A percentile compares a stretch with the other conserved stretches of the same genome.
phyloP scores from a whole-genome alignment of 2,888 invertebrate species.

The Gryllus longicercus region DNA sequence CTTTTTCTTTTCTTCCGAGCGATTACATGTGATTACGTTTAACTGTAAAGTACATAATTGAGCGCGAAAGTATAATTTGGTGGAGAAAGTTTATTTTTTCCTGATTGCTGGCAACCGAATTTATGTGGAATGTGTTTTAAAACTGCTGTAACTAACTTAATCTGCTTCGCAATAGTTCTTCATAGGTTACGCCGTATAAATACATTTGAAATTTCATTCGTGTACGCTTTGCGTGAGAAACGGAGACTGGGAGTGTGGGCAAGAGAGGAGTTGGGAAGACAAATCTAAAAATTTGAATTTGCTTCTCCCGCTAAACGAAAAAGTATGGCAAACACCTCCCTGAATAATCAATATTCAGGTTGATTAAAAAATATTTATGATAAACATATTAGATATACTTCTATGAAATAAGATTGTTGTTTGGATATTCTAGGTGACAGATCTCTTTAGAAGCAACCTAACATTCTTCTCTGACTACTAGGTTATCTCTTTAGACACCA shows the following conservation, averaged over 20 bases:
- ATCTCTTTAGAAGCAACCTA: too few relatives aligned
- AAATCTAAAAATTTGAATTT: too few relatives aligned
- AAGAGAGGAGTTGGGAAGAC: too few relatives aligned
- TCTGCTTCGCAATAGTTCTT: neutral
- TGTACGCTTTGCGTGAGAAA: neutral
- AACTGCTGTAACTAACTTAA: neutral
- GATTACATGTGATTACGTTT: neutral
- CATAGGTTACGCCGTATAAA: neutral
- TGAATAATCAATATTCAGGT: too few relatives aligned
- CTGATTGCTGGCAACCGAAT: neutral
- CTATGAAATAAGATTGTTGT: too few relatives aligned
- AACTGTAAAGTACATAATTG: neutral
- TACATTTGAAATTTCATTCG: slow-evolving; percentile 5
- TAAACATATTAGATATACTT: too few relatives aligned
- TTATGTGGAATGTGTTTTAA: slow-evolving; percentile 7
- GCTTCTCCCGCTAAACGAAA: too few relatives aligned
- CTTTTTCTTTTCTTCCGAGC: neutral
- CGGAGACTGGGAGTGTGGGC: neutral
- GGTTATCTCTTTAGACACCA: too few relatives aligned
- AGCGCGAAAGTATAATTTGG: neutral
- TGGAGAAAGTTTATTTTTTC: neutral
- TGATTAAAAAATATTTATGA: too few relatives aligned
- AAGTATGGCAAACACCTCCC: too few relatives aligned
- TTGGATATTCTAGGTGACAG: too few relatives aligned
- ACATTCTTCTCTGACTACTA: too few relatives aligned